Conservation (phyloP, 64 coral and sea anemone genomes). For the Porites lutea region DNA sequence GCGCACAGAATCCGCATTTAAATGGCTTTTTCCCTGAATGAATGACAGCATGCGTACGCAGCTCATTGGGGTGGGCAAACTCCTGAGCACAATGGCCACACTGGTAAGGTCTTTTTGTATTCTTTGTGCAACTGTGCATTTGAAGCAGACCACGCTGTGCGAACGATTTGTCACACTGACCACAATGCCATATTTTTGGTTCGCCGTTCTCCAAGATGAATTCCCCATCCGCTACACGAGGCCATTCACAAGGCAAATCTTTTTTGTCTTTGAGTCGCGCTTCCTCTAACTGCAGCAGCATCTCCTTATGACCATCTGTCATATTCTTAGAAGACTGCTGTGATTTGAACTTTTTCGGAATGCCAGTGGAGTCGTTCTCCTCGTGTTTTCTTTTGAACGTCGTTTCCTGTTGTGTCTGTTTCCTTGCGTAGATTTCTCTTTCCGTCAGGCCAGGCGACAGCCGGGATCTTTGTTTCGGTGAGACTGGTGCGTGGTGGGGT, state of each 20-base stretch:
- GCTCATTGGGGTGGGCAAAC: conserved; percentile 69
- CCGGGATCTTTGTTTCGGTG: not conserved
- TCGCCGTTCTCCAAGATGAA: conserved; percentile 48
- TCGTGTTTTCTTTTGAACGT: conserved; percentile 9
- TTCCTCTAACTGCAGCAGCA: conserved; percentile 3
- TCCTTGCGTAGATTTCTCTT: not conserved
- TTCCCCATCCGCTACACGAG: conserved; percentile 31
- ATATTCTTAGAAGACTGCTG: not conserved
- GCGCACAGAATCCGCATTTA: conserved; percentile 75
- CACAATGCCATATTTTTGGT: conserved; percentile 60
- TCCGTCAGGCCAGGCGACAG: not conserved
- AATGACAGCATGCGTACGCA: conserved; percentile 61
- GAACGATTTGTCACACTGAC: conserved; percentile 69
- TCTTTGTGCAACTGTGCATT: conserved; percentile 55
- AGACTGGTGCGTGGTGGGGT: conserved; percentile 7
- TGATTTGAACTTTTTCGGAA: not conserved
- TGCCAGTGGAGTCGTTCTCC: not conserved
- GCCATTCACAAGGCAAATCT: conserved; percentile 17
- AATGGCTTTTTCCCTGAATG: conserved; percentile 75
- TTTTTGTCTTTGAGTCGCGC: not conserved
- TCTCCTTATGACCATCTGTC: conserved; percentile 7
- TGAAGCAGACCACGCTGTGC: conserved; percentile 57
- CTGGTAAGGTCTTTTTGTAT: conserved; percentile 66
- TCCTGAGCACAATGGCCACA: conserved; percentile 58
- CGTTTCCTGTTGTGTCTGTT: conserved; percentile 7